Percentiles rank a stretch among this genome's conserved stretches.
Conservation (phyloP, 2,113 vertebrate genomes). For the Chamaetylas fuelleborni region DNA sequence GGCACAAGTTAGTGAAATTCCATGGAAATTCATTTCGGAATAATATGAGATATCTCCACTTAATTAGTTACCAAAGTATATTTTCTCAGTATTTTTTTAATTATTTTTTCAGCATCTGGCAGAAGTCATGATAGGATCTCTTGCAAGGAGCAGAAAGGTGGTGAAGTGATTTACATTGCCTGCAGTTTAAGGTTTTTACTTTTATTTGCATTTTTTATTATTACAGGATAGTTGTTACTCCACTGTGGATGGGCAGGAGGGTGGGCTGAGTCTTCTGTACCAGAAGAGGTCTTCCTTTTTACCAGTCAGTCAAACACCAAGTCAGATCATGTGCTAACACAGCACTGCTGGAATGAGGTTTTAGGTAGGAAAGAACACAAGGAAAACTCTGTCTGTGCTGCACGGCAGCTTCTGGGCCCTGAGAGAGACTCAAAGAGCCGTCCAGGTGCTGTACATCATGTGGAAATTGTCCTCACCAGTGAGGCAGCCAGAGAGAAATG, state of each 20-base stretch:
- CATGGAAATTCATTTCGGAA: background rate
- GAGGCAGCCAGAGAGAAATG: background rate
- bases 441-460: background rate
- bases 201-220: background rate
- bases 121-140: background rate
- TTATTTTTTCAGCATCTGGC: background rate
- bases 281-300: background rate
- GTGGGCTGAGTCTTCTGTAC: background rate
- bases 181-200: background rate
- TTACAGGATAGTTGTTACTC: background rate
- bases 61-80: background rate
- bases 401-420: background rate
- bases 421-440: background rate
- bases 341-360: background rate
- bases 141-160: background rate
- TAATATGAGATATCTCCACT: background rate
- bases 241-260: background rate
- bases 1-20: background rate
- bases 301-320: background rate
- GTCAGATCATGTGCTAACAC: background rate
- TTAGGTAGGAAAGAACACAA: background rate
- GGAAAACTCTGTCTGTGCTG: background rate
- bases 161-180: background rate
- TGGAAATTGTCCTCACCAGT: background rate
- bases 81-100: background rate